These are phyloP conservation scores for Heterotilapia buettikoferi DNA, from an alignment of 2,113 vertebrate species.

Conservation along the genomic window DNA sequence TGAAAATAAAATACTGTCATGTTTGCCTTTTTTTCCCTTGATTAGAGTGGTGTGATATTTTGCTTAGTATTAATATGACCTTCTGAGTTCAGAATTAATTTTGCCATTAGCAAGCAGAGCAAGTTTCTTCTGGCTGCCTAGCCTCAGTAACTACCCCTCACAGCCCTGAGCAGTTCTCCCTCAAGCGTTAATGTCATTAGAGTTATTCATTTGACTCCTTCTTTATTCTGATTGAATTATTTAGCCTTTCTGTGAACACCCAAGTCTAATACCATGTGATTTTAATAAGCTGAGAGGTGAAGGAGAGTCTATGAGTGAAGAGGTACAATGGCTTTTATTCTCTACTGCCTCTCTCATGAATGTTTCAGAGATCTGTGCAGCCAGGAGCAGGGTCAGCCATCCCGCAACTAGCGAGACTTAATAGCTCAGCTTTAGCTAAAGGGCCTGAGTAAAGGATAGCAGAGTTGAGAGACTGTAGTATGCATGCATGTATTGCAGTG, in stretches of 20 bases:
- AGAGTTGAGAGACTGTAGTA: neutral
- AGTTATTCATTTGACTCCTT: conserved; percentile 72
- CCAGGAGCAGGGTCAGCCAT: conserved; percentile 36
- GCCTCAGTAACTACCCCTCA: conserved; percentile 31
- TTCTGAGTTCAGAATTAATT: conserved; percentile 49
- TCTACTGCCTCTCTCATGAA: conserved; percentile 61
- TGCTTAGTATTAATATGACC: conserved; percentile 31
- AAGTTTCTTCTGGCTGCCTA: conserved; percentile 26
- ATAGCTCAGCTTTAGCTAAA: conserved; percentile 34
- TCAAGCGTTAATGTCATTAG: conserved; percentile 69
- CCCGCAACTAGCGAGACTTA: conserved; percentile 19
- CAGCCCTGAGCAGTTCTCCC: conserved; percentile 49
- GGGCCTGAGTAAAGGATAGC: neutral
- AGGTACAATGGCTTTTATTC: conserved; percentile 55
- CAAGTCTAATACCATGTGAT: conserved; percentile 74
- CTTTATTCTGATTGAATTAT: conserved; percentile 74
- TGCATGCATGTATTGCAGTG: neutral
- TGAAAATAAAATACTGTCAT: neutral
- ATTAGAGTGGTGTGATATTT: conserved; percentile 29
- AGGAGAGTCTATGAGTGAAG: conserved; percentile 44
- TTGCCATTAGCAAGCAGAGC: conserved; percentile 44
- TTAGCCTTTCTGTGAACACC: conserved; percentile 65
- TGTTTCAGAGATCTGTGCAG: conserved; percentile 56
- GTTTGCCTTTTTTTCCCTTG: neutral
- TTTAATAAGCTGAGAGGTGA: conserved; percentile 75